Evolutionary conservation across 1,140 invertebrate species (phyloP), one percentile per base, ranked within the genome.

Genomic region (Myzus persicae): DNA sequence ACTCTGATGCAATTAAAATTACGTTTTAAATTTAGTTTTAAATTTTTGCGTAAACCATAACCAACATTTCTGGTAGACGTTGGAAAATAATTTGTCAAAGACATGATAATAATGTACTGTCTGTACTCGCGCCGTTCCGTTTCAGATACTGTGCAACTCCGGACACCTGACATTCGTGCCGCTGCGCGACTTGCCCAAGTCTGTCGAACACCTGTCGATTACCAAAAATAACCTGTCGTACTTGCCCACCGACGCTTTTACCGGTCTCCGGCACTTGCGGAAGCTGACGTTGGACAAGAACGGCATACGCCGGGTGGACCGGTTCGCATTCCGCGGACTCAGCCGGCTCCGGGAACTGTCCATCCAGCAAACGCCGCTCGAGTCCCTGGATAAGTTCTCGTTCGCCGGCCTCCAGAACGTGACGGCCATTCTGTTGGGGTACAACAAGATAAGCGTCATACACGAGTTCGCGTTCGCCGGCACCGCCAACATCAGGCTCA

Each of bases 361-460:
- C 94, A 98, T 98, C 92, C 97, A 98, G 94, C 96, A 98, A 89
- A 98, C 97, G 0, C 97, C 97, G 0, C 95, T 98, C 18, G 95
- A 97, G 7, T 97, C 96, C 3, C 97, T 98, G 26, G 96, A 97
- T 11, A 96, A 97, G 54, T 98, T 98, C 94, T 96, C 97, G 0
- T 98, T 98, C 94, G 97, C 97, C 24, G 97, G 97, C 0, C 95
- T 98, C 11, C 97, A 98, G 94, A 98, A 98, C 94, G 96, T 98
- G 18, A 97, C 97, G 3, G 96, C 96, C 4, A 97, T 98, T 81
- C 95, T 97, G 90, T 95, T 98, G 24, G 96, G 97, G 24, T 96
- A 98, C 95, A 98, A 98, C 94, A 97, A 97, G 94, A 98, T 98
- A 31, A 96, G 96, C 20, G 96, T 97, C 94, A 97, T 98, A 82